Evolutionary conservation across 2,797 vertebrate genomes (phyloP).

Genomic region (Smutsia temminckii): DNA sequence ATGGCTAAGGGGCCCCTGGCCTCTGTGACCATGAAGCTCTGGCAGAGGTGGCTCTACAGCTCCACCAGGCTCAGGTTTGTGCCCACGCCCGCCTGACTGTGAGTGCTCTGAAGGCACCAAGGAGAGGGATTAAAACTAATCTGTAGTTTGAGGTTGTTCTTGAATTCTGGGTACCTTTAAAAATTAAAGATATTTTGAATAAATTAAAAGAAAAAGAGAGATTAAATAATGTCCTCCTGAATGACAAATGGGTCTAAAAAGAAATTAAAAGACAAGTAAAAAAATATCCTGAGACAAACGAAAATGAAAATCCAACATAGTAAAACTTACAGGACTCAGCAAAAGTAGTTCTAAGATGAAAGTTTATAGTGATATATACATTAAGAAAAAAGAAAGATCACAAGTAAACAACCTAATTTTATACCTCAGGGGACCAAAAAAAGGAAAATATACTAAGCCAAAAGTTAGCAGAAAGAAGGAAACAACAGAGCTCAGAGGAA

Average conservation of each 20-base stretch:
- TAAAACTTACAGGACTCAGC: not conserved
- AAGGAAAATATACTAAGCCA: not conserved
- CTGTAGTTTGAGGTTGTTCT: not conserved
- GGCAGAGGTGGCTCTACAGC: not conserved
- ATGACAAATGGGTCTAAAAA: not conserved
- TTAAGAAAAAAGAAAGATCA: not conserved
- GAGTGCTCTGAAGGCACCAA: not conserved
- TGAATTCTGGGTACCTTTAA: not conserved
- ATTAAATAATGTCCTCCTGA: not conserved
- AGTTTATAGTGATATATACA: not conserved
- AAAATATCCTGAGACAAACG: not conserved
- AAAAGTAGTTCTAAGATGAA: not conserved
- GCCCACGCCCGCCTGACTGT: not conserved
- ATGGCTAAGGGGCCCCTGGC: no score
- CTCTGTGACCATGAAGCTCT: not conserved
- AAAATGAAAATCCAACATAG: not conserved
- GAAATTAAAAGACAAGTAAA: not conserved
- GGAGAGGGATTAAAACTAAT: not conserved
- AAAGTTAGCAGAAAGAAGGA: not conserved
- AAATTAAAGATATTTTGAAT: not conserved
- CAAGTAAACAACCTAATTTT: not conserved
- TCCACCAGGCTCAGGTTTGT: not conserved
- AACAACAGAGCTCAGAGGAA: not conserved
- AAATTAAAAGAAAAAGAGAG: not conserved
- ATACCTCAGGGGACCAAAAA: not conserved